These are phyloP conservation scores for Pelecanoides urinatrix DNA, from an alignment of 2,113 vertebrate genomes.

Conservation along the genomic window DNA sequence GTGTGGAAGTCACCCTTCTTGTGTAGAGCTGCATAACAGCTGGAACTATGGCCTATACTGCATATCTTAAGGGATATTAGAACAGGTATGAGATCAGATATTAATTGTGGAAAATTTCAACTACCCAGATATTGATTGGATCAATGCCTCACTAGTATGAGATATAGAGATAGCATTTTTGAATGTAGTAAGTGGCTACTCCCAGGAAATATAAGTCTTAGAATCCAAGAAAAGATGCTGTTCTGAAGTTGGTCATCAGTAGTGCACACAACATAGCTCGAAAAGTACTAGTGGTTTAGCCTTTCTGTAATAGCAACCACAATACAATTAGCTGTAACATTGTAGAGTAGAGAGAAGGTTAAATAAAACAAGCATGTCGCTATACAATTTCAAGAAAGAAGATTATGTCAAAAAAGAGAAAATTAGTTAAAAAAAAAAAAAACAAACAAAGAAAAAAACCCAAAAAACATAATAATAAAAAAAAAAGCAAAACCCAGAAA, in stretches of 20 bases:
- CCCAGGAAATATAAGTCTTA: not conserved
- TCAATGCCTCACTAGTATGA: not conserved
- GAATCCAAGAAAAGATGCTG: not conserved
- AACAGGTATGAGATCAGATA: not conserved
- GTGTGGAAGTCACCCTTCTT: not conserved
- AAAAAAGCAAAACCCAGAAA: not conserved
- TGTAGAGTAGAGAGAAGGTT: not conserved
- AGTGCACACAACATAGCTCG: not conserved
- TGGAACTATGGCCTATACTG: not conserved
- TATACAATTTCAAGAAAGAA: not conserved
- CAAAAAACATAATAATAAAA: no score
- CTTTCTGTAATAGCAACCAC: not conserved
- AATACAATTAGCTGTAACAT: not conserved
- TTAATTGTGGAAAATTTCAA: not conserved
- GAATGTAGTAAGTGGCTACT: not conserved
- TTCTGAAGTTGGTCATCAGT: not conserved
- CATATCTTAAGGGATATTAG: not conserved
- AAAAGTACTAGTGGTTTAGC: not conserved
- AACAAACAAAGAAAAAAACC: not conserved
- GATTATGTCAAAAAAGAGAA: not conserved
- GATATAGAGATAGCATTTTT: not conserved
- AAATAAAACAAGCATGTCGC: not conserved
- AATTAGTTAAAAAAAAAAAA: not conserved
- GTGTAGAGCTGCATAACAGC: not conserved
- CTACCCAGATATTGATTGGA: not conserved